Evolutionary conservation across 2,797 vertebrate species (phyloP), one percentile per base, ranked within the genome.

Genomic region (Cetoscarus ocellatus): DNA sequence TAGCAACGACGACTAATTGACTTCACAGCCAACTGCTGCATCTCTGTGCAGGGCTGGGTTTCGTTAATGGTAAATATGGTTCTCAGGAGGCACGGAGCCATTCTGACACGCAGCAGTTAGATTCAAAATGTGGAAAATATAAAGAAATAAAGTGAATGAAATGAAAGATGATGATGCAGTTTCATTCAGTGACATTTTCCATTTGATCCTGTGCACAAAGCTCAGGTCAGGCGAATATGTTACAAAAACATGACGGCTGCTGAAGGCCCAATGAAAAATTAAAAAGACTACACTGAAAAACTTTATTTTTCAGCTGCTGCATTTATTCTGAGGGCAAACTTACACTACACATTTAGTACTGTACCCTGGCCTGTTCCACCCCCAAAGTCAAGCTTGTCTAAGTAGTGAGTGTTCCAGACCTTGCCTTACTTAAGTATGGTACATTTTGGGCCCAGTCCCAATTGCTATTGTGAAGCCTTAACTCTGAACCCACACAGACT

Each of bases 1-100:
- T 83, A 87, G 90, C 88, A 86, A 90, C 87, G 82, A 91, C 75
- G 82, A 90, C 92, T 93, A 91, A 92, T 91, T 92, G 88, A 92
- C 88, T 91, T 91, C 88, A 84, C 86, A 84, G 88, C 81, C 85
- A 87, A 90, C 80, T 84, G 83, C 84, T 80, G 88, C 85, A 88
- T 87, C 89, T 91, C 79, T 72, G 71, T 73, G 78, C 79, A 10
- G 82, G 79, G 81, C 73, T 85, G 57, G 77, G 67, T 84, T 83
- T 89, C 70, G 84, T 85, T 86, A 85, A 84, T 82, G 73, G 70
- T 80, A 84, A 84, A 85, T 79, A 89, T 79, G 60, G 15, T 63
- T 44, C 77, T 60, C 44, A 54, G 53, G 44, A 61, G 73, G 68
- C 72, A 67, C 45, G 34, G 53, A 79, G 68, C 61, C 56, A 48